phyloP scores from a whole-genome alignment of 2,797 vertebrate species.

The Xyrichtys novacula region DNA sequence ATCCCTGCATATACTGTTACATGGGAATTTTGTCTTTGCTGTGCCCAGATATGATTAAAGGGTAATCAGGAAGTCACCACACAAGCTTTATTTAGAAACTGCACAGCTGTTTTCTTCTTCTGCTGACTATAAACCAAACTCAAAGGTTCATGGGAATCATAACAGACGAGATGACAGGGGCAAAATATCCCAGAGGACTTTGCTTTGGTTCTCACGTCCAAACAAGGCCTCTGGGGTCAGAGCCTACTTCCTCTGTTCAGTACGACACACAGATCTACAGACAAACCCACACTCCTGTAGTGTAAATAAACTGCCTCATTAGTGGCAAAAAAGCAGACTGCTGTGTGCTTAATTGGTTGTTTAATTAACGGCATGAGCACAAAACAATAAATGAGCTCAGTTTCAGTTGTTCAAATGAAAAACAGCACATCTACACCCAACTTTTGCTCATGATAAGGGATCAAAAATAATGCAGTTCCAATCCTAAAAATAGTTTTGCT shows the following conservation, averaged over 20 bases:
- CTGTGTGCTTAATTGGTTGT: conserved; percentile 1
- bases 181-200: conserved; percentile 73
- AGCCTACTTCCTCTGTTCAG: conserved; percentile 73
- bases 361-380: neutral
- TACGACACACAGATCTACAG: conserved; percentile 63
- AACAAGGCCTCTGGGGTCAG: conserved; percentile 74
- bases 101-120: conserved; percentile 56
- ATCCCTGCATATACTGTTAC: neutral
- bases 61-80: conserved; percentile 26
- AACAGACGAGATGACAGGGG: conserved; percentile 69
- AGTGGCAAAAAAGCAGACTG: neutral
- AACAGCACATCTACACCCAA: neutral
- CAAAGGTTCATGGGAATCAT: conserved; percentile 80
- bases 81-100: conserved; percentile 55
- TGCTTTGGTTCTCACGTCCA: conserved; percentile 80
- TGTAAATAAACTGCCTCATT: conserved; percentile 54
- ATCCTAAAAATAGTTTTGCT: too few relatives aligned
- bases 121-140: conserved; percentile 47
- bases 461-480: neutral
- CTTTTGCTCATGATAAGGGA: neutral
- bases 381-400: neutral
- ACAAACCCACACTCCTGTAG: conserved; percentile 56
- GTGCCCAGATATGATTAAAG: conserved; percentile 4
- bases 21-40: neutral
- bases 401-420: neutral